These are phyloP conservation scores for Scrobipalpa atriplicella DNA, from an alignment of 2,888 invertebrate genomes.

Conservation along the genomic window DNA sequence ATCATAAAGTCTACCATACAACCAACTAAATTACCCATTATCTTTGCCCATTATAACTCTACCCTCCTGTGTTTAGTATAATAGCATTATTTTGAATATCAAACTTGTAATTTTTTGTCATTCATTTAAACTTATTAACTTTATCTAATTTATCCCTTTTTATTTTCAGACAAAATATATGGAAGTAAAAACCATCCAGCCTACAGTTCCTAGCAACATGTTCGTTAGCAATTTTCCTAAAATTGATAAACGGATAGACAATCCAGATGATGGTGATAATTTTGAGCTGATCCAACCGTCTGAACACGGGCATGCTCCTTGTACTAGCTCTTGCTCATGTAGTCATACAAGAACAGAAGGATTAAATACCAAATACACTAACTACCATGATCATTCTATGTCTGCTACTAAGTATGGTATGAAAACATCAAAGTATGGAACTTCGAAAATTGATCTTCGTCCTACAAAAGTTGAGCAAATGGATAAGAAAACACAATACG, in stretches of 20 bases:
- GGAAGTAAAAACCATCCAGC: slow-evolving; percentile 75
- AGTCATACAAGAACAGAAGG: slow-evolving; percentile 76
- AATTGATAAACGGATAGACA: slow-evolving; percentile 74
- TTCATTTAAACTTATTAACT: too few relatives aligned
- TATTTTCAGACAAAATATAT: slow-evolving; percentile 74
- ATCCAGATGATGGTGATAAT: slow-evolving; percentile 49
- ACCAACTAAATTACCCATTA: background rate
- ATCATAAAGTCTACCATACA: background rate
- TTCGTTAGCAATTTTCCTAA: slow-evolving; percentile 67
- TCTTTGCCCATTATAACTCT: too few relatives aligned
- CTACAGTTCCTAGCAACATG: slow-evolving; percentile 60
- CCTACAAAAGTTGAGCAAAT: slow-evolving; percentile 61
- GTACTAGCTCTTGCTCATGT: slow-evolving; percentile 74
- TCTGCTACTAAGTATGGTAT: slow-evolving; percentile 59
- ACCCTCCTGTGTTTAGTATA: background rate
- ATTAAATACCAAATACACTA: slow-evolving; percentile 66
- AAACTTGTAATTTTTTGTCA: background rate
- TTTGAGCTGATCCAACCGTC: slow-evolving; percentile 79
- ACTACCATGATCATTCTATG: slow-evolving; percentile 48
- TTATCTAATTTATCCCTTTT: slow-evolving; percentile 17
- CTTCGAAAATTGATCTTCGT: slow-evolving; percentile 59
- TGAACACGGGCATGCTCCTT: slow-evolving; percentile 67
- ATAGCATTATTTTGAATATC: too few relatives aligned
- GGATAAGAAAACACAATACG: slow-evolving; percentile 66
- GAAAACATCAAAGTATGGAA: slow-evolving; percentile 69